A percentile compares a stretch with the other conserved stretches of the same genome.
These are phyloP conservation scores for Ceraclea dissimilis DNA, from an alignment of 2,888 invertebrate species.

Conservation along the genomic window DNA sequence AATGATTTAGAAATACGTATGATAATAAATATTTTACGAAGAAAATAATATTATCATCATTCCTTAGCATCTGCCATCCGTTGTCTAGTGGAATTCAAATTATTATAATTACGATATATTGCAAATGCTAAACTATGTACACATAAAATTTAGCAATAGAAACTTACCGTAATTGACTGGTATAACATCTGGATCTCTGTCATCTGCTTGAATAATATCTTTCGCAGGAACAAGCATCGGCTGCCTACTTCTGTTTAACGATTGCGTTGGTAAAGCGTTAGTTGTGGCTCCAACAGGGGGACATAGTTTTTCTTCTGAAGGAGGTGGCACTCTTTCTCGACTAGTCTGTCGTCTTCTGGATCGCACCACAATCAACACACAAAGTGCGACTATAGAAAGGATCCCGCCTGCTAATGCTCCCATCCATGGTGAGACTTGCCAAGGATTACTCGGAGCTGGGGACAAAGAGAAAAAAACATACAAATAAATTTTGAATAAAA, in stretches of 20 bases:
- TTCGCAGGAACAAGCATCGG: slow-evolving; percentile 16
- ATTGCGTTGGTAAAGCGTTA: slow-evolving; percentile 29
- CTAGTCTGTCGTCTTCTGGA: slow-evolving; percentile 36
- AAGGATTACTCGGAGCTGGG: slow-evolving; percentile 49
- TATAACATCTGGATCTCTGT: slow-evolving; percentile 66
- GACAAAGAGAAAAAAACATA: slow-evolving; percentile 19
- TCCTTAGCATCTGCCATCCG: too few species aligned
- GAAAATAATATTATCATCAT: too few species aligned
- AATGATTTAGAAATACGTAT: too few species aligned
- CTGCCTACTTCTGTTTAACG: slow-evolving; percentile 31
- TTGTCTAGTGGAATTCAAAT: too few species aligned
- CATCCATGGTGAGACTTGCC: slow-evolving; percentile 48
- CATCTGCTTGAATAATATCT: slow-evolving; percentile 33
- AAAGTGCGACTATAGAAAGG: slow-evolving; percentile 45
- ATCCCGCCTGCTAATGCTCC: slow-evolving; percentile 49
- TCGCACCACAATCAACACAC: slow-evolving; percentile 43
- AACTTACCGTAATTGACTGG: slow-evolving; percentile 64
- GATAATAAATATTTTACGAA: too few species aligned
- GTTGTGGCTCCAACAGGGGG: slow-evolving; percentile 21
- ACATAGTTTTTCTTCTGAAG: slow-evolving; percentile 29
- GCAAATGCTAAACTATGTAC: too few species aligned
- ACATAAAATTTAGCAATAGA: too few species aligned
- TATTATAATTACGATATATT: too few species aligned
- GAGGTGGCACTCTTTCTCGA: slow-evolving; percentile 30
- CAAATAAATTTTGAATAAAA: neutral